Evolutionary conservation across 2,888 invertebrate species (phyloP), one percentile per base, ranked within the genome.

Genomic region (Apotomis betuletana): DNA sequence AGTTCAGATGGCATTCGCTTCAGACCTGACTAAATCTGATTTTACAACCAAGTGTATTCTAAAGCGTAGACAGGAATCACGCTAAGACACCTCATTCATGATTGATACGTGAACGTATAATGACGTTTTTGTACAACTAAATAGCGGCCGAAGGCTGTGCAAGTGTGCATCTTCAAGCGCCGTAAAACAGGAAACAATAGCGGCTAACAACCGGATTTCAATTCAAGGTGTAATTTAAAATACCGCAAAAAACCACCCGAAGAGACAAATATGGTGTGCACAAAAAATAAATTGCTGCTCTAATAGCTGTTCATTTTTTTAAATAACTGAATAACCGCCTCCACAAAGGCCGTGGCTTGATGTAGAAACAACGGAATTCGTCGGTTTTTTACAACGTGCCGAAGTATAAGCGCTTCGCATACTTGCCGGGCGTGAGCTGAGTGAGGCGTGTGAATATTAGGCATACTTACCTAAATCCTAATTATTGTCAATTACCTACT

Each of bases 221-320:
- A 83, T 80, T 81, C 77, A 72, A 77, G 77, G 70, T 75, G 76
- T 80, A 78, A 82, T 81, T 82, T 71, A 71, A 60, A 68, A 69
- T 74, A 77, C 75, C 76, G 79, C 74, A 77, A 79, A 80, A 81
- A 27, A 74, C 72, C 67, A 75, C 65, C 74, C 63, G 74, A 74
- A 75, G 75, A 77, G 75, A 79, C 77, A 78, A 77, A 77, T 77
- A 77, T 74, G 74, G 69, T 70, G 74, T 65, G 69, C 72, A 76
- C 73, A 83, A 79, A 83, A 81, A 82, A 78, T 72, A 81, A 82
- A 84, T 81, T 83, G 79, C 77, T 76, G 75, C 74, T 77, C 70
- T 77, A 79, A 76, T 74, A 76, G 75, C 76, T 76, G 77, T 82
- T 78, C 77, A 77, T 76, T 76, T 76, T 71, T 65, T 70, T 57